phyloP scores from a whole-genome alignment of 1,140 invertebrate genomes.

The Cryptotermes secundus region DNA sequence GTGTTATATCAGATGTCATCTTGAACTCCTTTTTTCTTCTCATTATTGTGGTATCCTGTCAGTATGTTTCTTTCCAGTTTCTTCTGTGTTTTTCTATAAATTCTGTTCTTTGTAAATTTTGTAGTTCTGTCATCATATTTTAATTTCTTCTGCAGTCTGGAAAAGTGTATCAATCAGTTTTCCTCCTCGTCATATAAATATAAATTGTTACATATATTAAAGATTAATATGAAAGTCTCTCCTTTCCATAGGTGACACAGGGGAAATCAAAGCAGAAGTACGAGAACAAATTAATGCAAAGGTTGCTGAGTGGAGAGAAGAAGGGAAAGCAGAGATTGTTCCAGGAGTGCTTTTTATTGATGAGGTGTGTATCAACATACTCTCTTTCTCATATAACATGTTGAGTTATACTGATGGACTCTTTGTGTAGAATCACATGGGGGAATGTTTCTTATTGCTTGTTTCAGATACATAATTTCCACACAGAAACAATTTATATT shows the following conservation, averaged over 20 bases:
- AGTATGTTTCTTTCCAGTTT: too few species aligned
- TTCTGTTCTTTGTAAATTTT: neutral
- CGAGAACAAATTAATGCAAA: slow-evolving; percentile 98
- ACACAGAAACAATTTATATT: too few species aligned
- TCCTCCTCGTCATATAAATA: neutral
- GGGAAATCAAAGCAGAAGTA: slow-evolving; percentile 97
- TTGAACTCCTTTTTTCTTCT: too few species aligned
- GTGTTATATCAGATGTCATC: too few species aligned
- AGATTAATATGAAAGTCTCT: neutral
- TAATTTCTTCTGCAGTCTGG: neutral
- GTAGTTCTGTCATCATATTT: neutral
- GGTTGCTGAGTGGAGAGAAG: slow-evolving; percentile 97
- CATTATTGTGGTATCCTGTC: too few species aligned
- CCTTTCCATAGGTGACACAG: slow-evolving; percentile 82
- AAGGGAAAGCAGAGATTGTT: slow-evolving; percentile 98
- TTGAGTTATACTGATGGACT: neutral
- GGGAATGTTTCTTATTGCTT: too few species aligned
- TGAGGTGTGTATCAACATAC: slow-evolving; percentile 56
- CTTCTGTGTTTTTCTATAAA: neutral
- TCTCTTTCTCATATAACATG: neutral
- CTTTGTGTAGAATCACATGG: too few species aligned
- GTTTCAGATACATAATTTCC: too few species aligned
- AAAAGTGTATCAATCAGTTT: neutral
- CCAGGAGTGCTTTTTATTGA: slow-evolving; percentile 93
- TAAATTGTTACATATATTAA: neutral